Base-by-base conservation (phyloP, 1,140 invertebrate genomes). In the Chymomyza costata region DNA sequence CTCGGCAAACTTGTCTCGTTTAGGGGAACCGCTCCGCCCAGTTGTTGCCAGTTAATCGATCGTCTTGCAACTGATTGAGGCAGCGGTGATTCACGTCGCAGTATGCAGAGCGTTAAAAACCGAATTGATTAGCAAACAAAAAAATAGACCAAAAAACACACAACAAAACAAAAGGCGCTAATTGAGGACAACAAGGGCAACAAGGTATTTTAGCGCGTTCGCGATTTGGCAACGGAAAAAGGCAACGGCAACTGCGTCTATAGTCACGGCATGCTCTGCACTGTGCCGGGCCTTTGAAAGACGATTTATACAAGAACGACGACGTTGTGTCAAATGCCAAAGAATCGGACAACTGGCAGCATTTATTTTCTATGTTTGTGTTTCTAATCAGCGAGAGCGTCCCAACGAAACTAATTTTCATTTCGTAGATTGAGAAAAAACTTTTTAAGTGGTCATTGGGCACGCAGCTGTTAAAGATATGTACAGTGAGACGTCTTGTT, bases 41-140 rank as follows among this genome's bases (percentile, higher is more conserved):
- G 59, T 73, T 81, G 73, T 65, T 82, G 63, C 54, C 70, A 66
- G 63, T 61, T 76, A 80, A 84, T 84, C 82, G 82, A 84, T 83
- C 82, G 69, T 73, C 67, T 78, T 76, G 73, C 82, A 80, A 84
- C 82, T 84, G 83, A 84, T 84, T 80, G 81, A 76, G 67, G 52
- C 52, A 44, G 39, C 52, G 47, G 47, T 76, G 70, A 76, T 46
- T 73, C 68, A 67, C 55, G 47, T 11, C 13, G 40, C 40, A 16
- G 17, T n/a, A 10, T 25, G 35, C 45, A 48, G 32, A 53, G 32
- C 34, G 40, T 28, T 21, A 43, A 66, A 45, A 49, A 39, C 38
- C 10, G 19, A 50, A 43, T 25, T 16, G 11, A 11, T 25, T 2
- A 44, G 31, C 11, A 25, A 25, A 15, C 3, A 28, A 49, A 38